phyloP scores from a whole-genome alignment of 2,888 invertebrate species.

The Pedicia rivosa region DNA sequence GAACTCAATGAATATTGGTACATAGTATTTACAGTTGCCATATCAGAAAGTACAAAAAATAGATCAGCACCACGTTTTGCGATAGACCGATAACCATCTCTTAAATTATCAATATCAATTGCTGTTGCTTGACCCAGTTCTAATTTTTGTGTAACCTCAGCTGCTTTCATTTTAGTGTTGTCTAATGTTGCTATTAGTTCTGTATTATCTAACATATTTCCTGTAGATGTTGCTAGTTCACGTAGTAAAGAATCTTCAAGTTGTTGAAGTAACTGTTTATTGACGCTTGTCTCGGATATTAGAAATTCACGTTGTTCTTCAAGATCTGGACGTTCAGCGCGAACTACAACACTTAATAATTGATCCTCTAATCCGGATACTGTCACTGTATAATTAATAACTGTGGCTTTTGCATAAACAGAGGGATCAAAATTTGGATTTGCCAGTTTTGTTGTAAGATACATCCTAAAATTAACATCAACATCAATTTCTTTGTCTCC shows the following conservation, averaged over 20 bases:
- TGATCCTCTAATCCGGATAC: conserved; percentile 79
- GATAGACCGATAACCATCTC: conserved; percentile 73
- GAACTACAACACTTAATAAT: conserved; percentile 73
- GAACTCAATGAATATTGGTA: conserved; percentile 81
- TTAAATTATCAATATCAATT: conserved; percentile 61
- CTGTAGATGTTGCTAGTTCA: conserved; percentile 72
- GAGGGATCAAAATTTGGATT: conserved; percentile 80
- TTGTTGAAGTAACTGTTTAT: conserved; percentile 66
- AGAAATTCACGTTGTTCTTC: conserved; percentile 75
- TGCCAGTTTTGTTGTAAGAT: conserved; percentile 75
- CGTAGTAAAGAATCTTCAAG: conserved; percentile 72
- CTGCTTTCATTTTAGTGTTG: conserved; percentile 75
- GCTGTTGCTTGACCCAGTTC: conserved; percentile 58
- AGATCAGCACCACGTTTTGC: conserved; percentile 77
- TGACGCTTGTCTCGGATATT: conserved; percentile 70
- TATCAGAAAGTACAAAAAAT: conserved; percentile 80
- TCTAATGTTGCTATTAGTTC: conserved; percentile 75
- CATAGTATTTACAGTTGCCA: conserved; percentile 80
- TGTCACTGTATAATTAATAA: conserved; percentile 87
- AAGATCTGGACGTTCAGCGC: conserved; percentile 71
- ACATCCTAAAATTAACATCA: conserved; percentile 74
- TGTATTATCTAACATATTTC: conserved; percentile 85
- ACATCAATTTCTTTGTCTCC: conserved; percentile 85
- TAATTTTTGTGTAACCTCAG: conserved; percentile 68
- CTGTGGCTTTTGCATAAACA: conserved; percentile 71